Conservation (phyloP, 2,113 vertebrate species). For the human (Homo sapiens) region DNA sequence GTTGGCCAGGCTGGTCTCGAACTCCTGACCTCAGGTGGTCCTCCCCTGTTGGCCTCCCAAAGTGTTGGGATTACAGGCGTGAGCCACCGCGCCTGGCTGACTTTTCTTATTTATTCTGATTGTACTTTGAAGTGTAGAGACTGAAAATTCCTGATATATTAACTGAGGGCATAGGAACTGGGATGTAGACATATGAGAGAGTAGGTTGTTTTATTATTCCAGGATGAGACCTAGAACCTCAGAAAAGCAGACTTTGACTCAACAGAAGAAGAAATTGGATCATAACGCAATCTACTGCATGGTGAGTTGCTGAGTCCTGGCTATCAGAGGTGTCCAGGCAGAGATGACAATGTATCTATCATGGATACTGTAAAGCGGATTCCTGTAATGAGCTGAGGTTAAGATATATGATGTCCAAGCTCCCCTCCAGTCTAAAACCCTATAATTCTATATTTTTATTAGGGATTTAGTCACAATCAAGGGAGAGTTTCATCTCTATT, state of each 20-base stretch:
- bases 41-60: too few species aligned
- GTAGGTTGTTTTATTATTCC: neutral
- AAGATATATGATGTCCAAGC: neutral
- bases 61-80: too few species aligned
- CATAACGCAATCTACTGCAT: neutral
- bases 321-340: neutral
- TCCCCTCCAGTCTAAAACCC: neutral
- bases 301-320: neutral
- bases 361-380: neutral
- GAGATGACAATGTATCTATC: neutral
- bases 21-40: too few species aligned
- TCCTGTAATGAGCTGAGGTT: neutral
- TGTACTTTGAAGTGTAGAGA: neutral
- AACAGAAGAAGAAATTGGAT: neutral
- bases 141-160: neutral
- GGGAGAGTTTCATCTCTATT: neutral
- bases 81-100: too few species aligned
- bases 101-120: neutral
- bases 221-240: neutral
- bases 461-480: slow-evolving; percentile 11
- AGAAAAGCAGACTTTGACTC: neutral
- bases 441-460: neutral
- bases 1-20: too few species aligned
- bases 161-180: neutral
- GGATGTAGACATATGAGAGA: neutral